phyloP scores from a whole-genome alignment of 2,888 invertebrate genomes.

The Eucriotettix oculatus region DNA sequence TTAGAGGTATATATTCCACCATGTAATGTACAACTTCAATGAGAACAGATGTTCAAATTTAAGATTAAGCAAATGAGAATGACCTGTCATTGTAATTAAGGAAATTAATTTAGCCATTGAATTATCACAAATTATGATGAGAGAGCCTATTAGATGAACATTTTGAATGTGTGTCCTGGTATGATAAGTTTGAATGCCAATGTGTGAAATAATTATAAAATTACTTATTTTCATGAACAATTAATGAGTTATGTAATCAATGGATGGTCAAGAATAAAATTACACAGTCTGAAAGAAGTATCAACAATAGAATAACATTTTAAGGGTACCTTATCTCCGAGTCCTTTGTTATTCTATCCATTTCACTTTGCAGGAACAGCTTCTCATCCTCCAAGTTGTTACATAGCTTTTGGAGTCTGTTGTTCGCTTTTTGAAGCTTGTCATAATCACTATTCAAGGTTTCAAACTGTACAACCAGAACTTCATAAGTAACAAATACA shows the following conservation, averaged over 20 bases:
- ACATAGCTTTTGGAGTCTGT: slow-evolving; percentile 55
- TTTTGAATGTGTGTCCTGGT: too few relatives aligned
- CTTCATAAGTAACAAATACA: not conserved
- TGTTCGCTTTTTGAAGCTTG: slow-evolving; percentile 56
- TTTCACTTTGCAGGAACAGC: slow-evolving; percentile 51
- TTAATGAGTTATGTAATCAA: too few relatives aligned
- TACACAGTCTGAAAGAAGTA: too few relatives aligned
- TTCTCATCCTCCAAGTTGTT: slow-evolving; percentile 63
- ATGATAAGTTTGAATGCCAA: too few relatives aligned
- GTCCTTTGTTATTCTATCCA: slow-evolving; percentile 60
- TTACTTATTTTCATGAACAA: too few relatives aligned
- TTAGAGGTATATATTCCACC: too few relatives aligned
- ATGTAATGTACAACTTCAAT: too few relatives aligned
- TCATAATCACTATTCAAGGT: slow-evolving; percentile 61
- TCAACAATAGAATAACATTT: too few relatives aligned
- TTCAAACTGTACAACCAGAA: slow-evolving; percentile 38
- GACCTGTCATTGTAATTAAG: not conserved
- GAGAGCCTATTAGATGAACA: too few relatives aligned
- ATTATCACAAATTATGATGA: not conserved
- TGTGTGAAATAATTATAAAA: too few relatives aligned
- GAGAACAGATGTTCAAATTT: too few relatives aligned
- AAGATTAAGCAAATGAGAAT: not conserved
- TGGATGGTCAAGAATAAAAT: too few relatives aligned
- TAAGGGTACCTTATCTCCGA: slow-evolving; percentile 45
- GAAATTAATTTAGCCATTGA: not conserved